These are phyloP conservation scores for Thaleichthys pacificus DNA, from an alignment of 2,797 vertebrate species.

Conservation along the genomic window DNA sequence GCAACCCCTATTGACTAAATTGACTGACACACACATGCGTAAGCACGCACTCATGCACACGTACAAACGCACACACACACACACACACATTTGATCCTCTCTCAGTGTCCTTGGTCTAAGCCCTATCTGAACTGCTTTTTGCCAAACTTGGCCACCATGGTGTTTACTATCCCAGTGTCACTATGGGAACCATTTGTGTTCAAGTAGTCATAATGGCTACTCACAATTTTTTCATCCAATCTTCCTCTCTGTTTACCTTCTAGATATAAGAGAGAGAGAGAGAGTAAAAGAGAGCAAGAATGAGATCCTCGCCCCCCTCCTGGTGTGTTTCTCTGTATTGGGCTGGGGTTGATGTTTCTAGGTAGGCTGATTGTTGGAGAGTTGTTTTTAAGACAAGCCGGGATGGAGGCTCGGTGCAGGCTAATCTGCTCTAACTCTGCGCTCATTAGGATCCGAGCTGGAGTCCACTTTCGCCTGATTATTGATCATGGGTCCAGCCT, in stretches of 20 bases:
- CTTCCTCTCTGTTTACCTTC: neutral
- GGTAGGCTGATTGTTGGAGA: slow-evolving; percentile 39
- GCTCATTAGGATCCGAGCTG: slow-evolving; percentile 69
- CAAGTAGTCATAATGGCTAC: slow-evolving; percentile 21
- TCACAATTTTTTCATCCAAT: slow-evolving; percentile 6
- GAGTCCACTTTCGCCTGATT: slow-evolving; percentile 56
- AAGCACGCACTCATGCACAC: neutral
- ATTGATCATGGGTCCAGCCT: slow-evolving; percentile 56
- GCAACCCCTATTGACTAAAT: slow-evolving; percentile 16
- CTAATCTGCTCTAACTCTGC: slow-evolving; percentile 65
- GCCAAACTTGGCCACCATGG: no score
- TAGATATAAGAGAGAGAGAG: neutral
- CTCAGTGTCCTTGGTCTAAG: slow-evolving; percentile 42
- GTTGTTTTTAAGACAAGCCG: slow-evolving; percentile 53
- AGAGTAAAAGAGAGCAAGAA: neutral
- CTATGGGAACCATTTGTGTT: slow-evolving; percentile 42
- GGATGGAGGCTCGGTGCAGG: slow-evolving; percentile 58
- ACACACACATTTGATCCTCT: slow-evolving; percentile 14
- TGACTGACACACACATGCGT: neutral
- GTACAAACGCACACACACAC: slow-evolving; percentile 12
- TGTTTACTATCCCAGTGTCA: slow-evolving; percentile 45
- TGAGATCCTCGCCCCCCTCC: neutral
- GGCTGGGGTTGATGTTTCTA: slow-evolving; percentile 35
- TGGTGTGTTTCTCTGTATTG: slow-evolving; percentile 19
- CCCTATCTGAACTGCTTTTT: slow-evolving; percentile 51